Conservation (phyloP, 2,113 vertebrate genomes). For the Corythoichthys intestinalis region DNA sequence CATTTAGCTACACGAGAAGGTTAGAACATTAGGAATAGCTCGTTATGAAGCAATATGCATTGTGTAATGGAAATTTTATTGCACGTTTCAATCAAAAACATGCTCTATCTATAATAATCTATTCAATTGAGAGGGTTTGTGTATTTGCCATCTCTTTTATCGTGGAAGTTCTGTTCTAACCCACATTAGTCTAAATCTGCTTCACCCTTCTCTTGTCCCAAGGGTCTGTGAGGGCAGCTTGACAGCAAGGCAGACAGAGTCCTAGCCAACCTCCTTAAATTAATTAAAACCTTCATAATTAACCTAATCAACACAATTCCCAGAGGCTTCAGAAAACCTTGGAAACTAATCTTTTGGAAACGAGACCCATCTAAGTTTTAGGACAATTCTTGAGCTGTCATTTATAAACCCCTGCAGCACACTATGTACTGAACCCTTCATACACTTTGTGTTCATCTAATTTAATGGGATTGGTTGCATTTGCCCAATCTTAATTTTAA, state of each 20-base stretch:
- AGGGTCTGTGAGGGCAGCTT: constrained; percentile 46
- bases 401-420: constrained; percentile 19
- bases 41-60: not conserved
- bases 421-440: not conserved
- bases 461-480: not conserved
- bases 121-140: not conserved
- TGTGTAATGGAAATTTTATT: not conserved
- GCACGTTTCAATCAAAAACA: not conserved
- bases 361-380: constrained; percentile 43
- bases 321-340: constrained; percentile 44
- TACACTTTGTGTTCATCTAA: not conserved
- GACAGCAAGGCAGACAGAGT: constrained; percentile 24
- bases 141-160: not conserved
- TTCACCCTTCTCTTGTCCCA: constrained; percentile 20
- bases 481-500: not conserved
- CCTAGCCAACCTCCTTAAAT: constrained; percentile 25
- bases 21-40: not conserved
- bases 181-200: not conserved
- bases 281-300: constrained; percentile 54
- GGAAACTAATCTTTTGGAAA: constrained; percentile 45
- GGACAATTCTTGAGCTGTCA: constrained; percentile 14
- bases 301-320: constrained; percentile 50
- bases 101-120: not conserved
- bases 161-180: not conserved
- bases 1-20: not conserved